Percentiles rank a stretch among this genome's conserved stretches.
phyloP scores from a whole-genome alignment of 2,797 vertebrate genomes.

The Macroramphosus scolopax region DNA sequence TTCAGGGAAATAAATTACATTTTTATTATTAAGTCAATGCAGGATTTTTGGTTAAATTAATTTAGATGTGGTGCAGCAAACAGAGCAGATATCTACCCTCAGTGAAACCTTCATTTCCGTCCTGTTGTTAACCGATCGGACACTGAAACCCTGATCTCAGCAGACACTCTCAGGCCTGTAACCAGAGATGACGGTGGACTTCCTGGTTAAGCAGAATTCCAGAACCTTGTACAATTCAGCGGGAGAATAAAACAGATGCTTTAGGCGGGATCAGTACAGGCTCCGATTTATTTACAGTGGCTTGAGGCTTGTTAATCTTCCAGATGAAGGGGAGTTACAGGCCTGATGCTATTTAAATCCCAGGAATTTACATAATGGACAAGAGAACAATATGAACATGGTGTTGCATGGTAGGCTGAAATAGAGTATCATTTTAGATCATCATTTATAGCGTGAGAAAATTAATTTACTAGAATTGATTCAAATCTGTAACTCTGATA shows the following conservation, averaged over 20 bases:
- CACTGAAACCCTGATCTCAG: too few relatives aligned
- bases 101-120: too few relatives aligned
- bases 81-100: constrained; percentile 10
- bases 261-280: constrained; percentile 46
- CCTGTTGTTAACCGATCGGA: too few relatives aligned
- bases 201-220: constrained; percentile 32
- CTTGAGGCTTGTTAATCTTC: constrained; percentile 31
- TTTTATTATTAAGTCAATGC: too few relatives aligned
- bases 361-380: constrained; percentile 26
- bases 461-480: too few relatives aligned
- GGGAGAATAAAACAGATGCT: constrained; percentile 22
- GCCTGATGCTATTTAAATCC: constrained; percentile 38
- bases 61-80: constrained; percentile 5
- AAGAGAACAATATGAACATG: constrained; percentile 7
- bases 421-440: not conserved
- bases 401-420: constrained; percentile 5
- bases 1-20: too few relatives aligned
- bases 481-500: too few relatives aligned
- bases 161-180: constrained; percentile 22
- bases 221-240: constrained; percentile 18
- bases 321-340: constrained; percentile 27
- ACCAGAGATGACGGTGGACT: constrained; percentile 36
- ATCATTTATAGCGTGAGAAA: too few relatives aligned
- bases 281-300: constrained; percentile 36
- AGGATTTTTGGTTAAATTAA: constrained; percentile 3